These are phyloP conservation scores for Felis chaus DNA, from an alignment of 2,113 vertebrate species.

Conservation along the genomic window DNA sequence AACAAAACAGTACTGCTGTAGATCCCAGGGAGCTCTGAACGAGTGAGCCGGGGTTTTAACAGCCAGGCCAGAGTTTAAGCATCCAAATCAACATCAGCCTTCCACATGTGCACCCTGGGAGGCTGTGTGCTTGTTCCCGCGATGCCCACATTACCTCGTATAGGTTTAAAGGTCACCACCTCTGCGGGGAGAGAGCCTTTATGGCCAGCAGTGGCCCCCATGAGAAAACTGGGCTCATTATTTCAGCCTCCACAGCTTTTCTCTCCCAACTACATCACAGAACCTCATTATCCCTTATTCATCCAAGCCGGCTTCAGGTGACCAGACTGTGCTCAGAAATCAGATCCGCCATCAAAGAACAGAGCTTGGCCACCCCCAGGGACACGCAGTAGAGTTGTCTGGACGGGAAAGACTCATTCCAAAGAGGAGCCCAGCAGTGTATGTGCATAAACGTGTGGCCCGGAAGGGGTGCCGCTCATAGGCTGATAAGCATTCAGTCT, in stretches of 20 bases:
- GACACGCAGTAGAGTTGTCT: not conserved
- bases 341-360: not conserved
- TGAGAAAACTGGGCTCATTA: not conserved
- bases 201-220: not conserved
- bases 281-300: not conserved
- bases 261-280: not conserved
- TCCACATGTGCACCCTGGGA: not conserved
- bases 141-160: fast-evolving
- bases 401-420: not conserved
- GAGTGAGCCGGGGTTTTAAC: not conserved
- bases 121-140: fast-evolving
- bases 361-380: not conserved
- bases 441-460: fast-evolving
- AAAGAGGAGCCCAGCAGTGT: not conserved
- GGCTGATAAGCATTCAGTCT: not conserved
- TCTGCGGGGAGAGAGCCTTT: not conserved
- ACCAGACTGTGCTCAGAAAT: not conserved
- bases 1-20: not conserved
- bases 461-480: not conserved
- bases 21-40: not conserved
- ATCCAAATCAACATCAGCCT: not conserved
- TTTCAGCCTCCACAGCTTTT: not conserved
- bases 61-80: not conserved
- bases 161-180: not conserved
- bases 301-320: not conserved